Evolutionary conservation across 2,113 vertebrate genomes (phyloP).

Genomic region (Pterocles burchelli): DNA sequence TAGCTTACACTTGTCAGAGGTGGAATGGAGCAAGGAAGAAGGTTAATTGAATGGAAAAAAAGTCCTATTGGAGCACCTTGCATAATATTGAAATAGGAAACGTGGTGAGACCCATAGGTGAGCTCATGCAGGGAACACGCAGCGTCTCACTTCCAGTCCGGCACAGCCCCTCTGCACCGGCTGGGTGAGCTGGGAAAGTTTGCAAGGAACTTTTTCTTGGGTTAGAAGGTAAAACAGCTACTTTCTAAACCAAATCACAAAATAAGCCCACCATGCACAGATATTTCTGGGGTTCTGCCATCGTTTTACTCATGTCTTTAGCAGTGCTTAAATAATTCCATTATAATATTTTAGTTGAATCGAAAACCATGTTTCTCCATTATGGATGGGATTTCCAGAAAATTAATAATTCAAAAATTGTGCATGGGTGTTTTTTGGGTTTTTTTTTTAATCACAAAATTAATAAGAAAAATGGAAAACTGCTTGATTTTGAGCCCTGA

Average conservation of each 20-base stretch:
- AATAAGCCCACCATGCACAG: not conserved
- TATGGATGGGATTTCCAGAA: not conserved
- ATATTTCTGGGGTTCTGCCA: not conserved
- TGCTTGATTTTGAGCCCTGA: not conserved
- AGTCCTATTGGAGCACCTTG: too few species aligned
- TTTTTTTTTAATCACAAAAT: not conserved
- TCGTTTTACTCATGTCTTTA: not conserved
- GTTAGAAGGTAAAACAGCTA: not conserved
- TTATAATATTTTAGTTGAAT: not conserved
- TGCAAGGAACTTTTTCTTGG: not conserved
- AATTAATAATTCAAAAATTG: not conserved
- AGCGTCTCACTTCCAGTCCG: not conserved
- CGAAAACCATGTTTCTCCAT: not conserved
- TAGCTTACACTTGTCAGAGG: not conserved
- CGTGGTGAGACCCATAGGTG: fast-evolving
- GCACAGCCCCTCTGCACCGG: not conserved
- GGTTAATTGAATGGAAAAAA: not conserved
- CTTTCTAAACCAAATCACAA: not conserved
- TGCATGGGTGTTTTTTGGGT: fast-evolving
- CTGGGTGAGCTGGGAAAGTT: not conserved
- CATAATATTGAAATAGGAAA: not conserved
- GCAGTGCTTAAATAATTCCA: not conserved
- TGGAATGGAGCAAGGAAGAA: not conserved
- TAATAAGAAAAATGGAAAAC: not conserved
- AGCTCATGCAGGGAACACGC: not conserved